Evolutionary conservation across 2,797 vertebrate genomes (phyloP), one percentile per base, ranked within the genome.

Genomic region (Rallus crepitans): DNA sequence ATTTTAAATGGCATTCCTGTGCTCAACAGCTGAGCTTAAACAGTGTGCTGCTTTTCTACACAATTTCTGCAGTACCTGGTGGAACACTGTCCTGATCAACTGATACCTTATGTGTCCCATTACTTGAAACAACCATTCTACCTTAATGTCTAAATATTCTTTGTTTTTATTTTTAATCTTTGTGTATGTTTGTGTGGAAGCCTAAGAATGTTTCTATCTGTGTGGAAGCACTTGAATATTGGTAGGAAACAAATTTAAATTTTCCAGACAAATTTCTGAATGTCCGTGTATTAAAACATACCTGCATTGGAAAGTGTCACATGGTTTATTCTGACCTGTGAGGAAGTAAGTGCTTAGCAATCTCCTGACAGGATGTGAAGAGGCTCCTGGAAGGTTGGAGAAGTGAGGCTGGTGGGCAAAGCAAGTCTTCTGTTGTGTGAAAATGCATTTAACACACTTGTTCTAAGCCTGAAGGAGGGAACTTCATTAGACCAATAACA

Each of bases 11-110:
- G 15, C 65, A 69, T 78, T 69, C 75, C 61, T 69, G 30, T 83
- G 40, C 71, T 72, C 27, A 88, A 57, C 11, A 92, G 37, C 64
- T 39, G 17, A 64, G 27, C 68, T 84, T 37, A 59, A 80, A 55
- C 17, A 57, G 11, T 60, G 17, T 70, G 35, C 39, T 91, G 45
- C 23, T 94, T 96, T 91, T 75, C 39, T 91, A 63, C 73, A 68
- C 70, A 89, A 75, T 93, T 93, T 78, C 86, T 94, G 64, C 76
- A 83, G 35, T 75, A 94, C 55, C 48, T 65, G 31, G 73, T 83
- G 59, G 55, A 93, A 82, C 39, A 57, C 4, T 92, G 45, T 53
- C 65, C 60, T 78, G 35, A 66, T 85, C 94, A 88, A 92, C n/a
- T 61, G 7, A 13, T 64, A 86, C n/a, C 25, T 50, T 37, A 39